Conservation (phyloP, 2,797 vertebrate species). For the Vireo griseus region DNA sequence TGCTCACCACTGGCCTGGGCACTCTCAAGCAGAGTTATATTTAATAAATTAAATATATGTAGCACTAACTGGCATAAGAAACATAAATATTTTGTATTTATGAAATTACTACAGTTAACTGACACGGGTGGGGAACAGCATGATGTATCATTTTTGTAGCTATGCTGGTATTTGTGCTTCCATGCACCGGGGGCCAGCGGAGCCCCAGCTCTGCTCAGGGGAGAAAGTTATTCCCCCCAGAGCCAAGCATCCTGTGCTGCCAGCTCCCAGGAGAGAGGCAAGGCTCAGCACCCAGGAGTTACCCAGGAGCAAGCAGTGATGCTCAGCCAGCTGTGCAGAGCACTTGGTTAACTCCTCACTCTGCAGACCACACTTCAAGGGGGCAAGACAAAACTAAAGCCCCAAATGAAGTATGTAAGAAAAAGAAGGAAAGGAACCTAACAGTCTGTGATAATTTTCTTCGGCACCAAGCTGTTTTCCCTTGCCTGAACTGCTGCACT, state of each 20-base stretch:
- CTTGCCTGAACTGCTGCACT: background rate
- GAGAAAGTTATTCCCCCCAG: background rate
- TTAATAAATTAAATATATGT: constrained; percentile 36
- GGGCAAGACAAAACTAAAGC: background rate
- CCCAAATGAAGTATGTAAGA: rapidly evolving
- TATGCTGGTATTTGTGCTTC: background rate
- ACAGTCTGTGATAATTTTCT: background rate
- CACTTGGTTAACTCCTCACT: rapidly evolving
- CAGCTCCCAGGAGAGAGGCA: background rate
- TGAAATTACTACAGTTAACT: constrained; percentile 39
- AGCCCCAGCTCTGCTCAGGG: background rate
- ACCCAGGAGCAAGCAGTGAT: background rate
- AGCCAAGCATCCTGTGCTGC: background rate
- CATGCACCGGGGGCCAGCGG: background rate
- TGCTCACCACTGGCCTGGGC: background rate
- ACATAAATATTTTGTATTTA: constrained; percentile 38
- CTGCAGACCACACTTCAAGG: background rate
- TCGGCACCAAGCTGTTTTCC: background rate
- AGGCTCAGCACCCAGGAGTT: background rate
- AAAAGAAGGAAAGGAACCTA: background rate
- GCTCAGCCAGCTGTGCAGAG: background rate
- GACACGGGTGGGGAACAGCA: background rate
- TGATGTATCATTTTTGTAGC: background rate
- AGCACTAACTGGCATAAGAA: constrained; percentile 35
- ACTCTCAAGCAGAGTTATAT: background rate